Base-by-base conservation (phyloP, 2,797 vertebrate genomes). In the Rhadinocentrus ornatus region DNA sequence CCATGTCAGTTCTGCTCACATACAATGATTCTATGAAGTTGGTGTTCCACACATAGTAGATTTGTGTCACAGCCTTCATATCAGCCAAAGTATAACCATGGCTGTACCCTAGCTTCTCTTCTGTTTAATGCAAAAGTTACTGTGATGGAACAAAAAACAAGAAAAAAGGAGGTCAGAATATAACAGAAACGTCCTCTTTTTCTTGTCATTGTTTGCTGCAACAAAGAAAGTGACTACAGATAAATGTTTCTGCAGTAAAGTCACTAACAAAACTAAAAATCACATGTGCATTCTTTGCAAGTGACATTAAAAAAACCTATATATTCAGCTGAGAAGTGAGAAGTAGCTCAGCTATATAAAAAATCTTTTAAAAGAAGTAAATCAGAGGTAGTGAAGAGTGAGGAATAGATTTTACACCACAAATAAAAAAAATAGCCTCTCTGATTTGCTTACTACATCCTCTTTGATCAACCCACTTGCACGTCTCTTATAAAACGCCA, bases 351-450 rank as follows among this genome's bases (percentile, higher is more conserved):
- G 39, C 32, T 58, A 22, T n/a, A 9, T 13, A 22, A 22, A 16
- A 16, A 32, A 18, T 65, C 18, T 63, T 32, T 56, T 24, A 27
- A 41, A 39, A 29, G 27, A 44, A 65, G 31, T 61, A 31, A 59
- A 59, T 62, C 24, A 20, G 18, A 62, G 15, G 5, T n/a, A 52
- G 10, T 56, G n/a, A 64, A 63, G 32, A 29, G 31, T 37, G 52
- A 60, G 27, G 72, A 62, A 70, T 62, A 58, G 39, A 41, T 69
- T 52, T 83, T 37, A 54, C 61, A 73, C 34, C 61, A 46, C 22
- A 39, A 18, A 27, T 46, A 2, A n/a, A 15, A 24, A 22, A 20
- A 80, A 76, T 66, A 78, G 61, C 46, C 1, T 0, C 62, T 66
- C 62, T 22, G 54, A 16, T 64, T 59, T 57, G 39, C 71, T 27